Evolutionary conservation across 2,888 invertebrate genomes (phyloP), one percentile per base, ranked within the genome.

Genomic region (Troglohyphantes excavatus): DNA sequence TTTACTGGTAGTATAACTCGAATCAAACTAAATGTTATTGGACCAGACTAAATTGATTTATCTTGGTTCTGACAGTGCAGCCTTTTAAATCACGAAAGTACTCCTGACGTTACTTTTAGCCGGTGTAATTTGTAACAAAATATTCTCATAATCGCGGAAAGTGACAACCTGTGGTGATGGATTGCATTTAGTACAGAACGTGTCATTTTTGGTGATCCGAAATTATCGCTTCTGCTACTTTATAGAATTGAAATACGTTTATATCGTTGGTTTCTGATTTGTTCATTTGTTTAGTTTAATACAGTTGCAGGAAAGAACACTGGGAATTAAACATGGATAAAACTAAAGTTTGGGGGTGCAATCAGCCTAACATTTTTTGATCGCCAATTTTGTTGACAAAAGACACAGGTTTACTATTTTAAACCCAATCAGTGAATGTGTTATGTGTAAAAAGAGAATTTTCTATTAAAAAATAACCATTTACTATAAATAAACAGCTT

Each of bases 141-240:
- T 6, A 0, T 33, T 33, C 9, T 33, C 46, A 29, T 67, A 53
- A 67, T 46, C 29, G 19, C 46, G 13, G 46, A 27, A 17, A 27
- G 46, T 53, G 81, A 81, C 81, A 81, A n/a, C 21, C 13, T 33
- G 13, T 7, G 19, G 17, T 68, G 81, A 81, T 81, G 68, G 81
- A 81, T 81, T n/a, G 33, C 19, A 5, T 29, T 17, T 21, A n/a
- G 68, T 21, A 81, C 21, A 5, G 6, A 68, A 81, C 53, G n/a
- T 53, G 68, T 67, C 81, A 46, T 43, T 67, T 81, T 33, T 7
- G 61, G 43, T 9, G 65, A 29, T 23, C 29, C 68, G n/a, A 81
- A 81, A 81, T 81, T 67, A 81, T 78, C 46, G n/a, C n/a, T n/a
- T 26, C 78, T n/a, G n/a, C 67, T 68, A 68, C 81, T 81, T 59